A percentile compares a stretch with the other conserved stretches of the same genome.
These are phyloP conservation scores for Platygyra sinensis DNA, from an alignment of 64 coral and sea anemone genomes.

Conservation along the genomic window DNA sequence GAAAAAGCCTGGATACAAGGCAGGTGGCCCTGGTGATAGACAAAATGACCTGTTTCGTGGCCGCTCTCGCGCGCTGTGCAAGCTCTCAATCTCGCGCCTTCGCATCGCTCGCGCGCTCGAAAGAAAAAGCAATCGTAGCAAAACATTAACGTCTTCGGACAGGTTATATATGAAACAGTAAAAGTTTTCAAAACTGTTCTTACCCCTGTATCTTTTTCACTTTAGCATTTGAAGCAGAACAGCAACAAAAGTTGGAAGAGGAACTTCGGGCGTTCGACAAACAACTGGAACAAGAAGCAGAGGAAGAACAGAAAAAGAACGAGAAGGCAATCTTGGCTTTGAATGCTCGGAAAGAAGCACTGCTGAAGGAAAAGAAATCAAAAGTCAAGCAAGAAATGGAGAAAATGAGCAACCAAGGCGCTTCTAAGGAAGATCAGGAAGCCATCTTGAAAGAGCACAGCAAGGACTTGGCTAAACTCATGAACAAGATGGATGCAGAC, in stretches of 20 bases:
- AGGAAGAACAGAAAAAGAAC: constrained; percentile 91
- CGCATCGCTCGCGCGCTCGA: too few relatives aligned
- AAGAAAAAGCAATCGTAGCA: too few relatives aligned
- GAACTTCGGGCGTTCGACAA: constrained; percentile 73
- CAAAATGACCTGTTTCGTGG: too few relatives aligned
- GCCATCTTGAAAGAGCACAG: constrained; percentile 97
- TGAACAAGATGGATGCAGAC: constrained; percentile 99
- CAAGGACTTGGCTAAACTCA: constrained; percentile 91
- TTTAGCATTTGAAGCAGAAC: constrained; percentile 92
- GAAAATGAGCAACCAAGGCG: constrained; percentile 87
- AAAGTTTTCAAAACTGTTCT: background rate
- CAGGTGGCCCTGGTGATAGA: too few relatives aligned
- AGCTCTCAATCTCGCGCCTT: too few relatives aligned
- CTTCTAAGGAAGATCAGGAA: constrained; percentile 88
- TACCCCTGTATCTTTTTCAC: background rate
- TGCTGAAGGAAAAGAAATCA: constrained; percentile 93
- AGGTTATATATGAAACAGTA: too few relatives aligned
- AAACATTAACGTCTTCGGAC: too few relatives aligned
- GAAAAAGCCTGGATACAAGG: too few relatives aligned
- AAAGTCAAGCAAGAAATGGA: constrained; percentile 98
- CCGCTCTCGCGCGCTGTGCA: too few relatives aligned
- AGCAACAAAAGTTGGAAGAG: constrained; percentile 50
- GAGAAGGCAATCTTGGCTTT: constrained; percentile 91
- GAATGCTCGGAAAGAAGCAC: constrained; percentile 93
- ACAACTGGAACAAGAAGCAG: constrained; percentile 77